Conservation (phyloP, 1,140 invertebrate species). For the Sycophaga agraensis region DNA sequence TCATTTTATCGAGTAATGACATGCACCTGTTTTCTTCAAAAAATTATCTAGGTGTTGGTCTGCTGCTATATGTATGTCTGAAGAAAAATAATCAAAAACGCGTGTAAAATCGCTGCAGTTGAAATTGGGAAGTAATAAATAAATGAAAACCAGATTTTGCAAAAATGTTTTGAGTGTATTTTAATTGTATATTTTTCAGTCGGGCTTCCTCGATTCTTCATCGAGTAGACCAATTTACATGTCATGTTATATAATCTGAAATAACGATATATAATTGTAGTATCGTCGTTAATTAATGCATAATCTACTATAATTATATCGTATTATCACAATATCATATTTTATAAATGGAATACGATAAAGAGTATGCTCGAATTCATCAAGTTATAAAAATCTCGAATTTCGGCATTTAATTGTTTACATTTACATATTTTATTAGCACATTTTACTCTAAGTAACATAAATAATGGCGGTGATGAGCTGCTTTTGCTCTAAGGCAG, state of each 20-base stretch:
- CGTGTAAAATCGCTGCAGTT: slow-evolving; percentile 4
- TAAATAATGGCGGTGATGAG: slow-evolving; percentile 20
- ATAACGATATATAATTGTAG: slow-evolving; percentile 24
- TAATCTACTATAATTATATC: slow-evolving; percentile 36
- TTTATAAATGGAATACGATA: slow-evolving; percentile 47
- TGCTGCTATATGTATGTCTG: slow-evolving; percentile 39
- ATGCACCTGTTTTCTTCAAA: slow-evolving; percentile 29
- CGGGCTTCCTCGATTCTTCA: slow-evolving; percentile 10
- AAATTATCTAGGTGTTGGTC: slow-evolving; percentile 34
- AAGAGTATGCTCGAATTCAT: slow-evolving; percentile 30
- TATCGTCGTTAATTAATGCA: slow-evolving; percentile 25
- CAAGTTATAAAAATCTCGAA: slow-evolving; percentile 21
- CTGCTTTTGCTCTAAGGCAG: slow-evolving; percentile 19
- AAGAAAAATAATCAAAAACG: slow-evolving; percentile 29
- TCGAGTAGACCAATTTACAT: slow-evolving; percentile 25
- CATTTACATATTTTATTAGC: slow-evolving; percentile 15
- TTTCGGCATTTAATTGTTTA: slow-evolving; percentile 26
- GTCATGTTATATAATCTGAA: slow-evolving; percentile 28
- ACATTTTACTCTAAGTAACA: slow-evolving; percentile 12
- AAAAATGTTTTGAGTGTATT: slow-evolving; percentile 25
- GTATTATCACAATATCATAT: slow-evolving; percentile 50
- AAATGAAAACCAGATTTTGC: slow-evolving; percentile 38
- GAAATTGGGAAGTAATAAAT: slow-evolving; percentile 37
- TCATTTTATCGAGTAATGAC: slow-evolving; percentile 47
- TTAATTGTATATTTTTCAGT: slow-evolving; percentile 28